phyloP scores from a whole-genome alignment of 2,888 invertebrate species.

The Tineola bisselliella region DNA sequence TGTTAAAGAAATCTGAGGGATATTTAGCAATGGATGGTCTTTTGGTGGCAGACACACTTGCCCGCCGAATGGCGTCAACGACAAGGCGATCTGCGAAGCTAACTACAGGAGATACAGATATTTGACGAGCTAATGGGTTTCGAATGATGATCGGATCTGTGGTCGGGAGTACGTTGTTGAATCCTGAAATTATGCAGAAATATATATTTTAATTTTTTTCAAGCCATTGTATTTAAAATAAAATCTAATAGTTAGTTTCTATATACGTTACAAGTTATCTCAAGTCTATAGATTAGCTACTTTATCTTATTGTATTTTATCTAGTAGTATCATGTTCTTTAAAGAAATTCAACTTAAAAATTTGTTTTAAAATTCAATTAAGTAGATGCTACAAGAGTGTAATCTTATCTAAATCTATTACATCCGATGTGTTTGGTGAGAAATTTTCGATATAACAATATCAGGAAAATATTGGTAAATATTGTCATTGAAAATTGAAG shows the following conservation, averaged over 20 bases:
- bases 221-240: too few relatives aligned
- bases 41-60: constrained; percentile 37
- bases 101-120: constrained; percentile 31
- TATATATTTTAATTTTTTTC: not conserved
- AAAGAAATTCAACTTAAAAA: too few relatives aligned
- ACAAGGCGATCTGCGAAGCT: constrained; percentile 48
- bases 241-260: too few relatives aligned
- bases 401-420: not conserved
- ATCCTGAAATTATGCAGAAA: not conserved
- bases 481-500: too few relatives aligned
- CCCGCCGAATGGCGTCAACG: constrained; percentile 48
- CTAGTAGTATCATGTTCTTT: too few relatives aligned
- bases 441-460: not conserved
- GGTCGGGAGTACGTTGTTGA: not conserved
- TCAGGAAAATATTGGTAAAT: too few relatives aligned
- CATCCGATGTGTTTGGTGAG: not conserved
- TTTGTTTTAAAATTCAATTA: not conserved
- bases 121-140: constrained; percentile 7
- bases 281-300: too few relatives aligned
- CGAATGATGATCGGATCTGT: constrained; percentile 2
- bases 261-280: too few relatives aligned
- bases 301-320: too few relatives aligned
- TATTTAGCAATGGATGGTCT: constrained; percentile 49
- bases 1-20: constrained; percentile 50
- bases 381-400: not conserved